phyloP scores from a whole-genome alignment of 2,113 vertebrate genomes.

The Cynocephalus volans region DNA sequence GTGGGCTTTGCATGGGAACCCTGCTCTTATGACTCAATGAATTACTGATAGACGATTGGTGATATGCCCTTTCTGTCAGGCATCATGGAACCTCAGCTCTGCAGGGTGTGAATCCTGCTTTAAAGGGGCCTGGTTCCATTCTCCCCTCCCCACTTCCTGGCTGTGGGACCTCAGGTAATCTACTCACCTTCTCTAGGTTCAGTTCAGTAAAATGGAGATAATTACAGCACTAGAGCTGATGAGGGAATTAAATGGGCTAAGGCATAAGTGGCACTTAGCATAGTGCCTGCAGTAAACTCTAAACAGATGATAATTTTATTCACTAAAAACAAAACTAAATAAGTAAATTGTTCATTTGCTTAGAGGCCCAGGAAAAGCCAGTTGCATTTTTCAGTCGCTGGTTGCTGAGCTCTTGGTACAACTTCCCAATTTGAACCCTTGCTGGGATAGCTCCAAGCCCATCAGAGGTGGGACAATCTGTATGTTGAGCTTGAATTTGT shows the following conservation, averaged over 20 bases:
- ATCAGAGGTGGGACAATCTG: not conserved
- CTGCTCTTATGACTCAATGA: not conserved
- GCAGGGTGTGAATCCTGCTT: not conserved
- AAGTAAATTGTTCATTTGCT: not conserved
- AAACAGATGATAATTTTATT: not conserved
- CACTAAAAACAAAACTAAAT: not conserved
- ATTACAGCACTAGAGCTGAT: fast-evolving
- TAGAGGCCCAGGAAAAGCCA: not conserved
- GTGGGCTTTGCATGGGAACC: not conserved
- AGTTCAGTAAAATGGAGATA: not conserved
- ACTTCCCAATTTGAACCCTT: not conserved
- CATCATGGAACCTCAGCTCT: not conserved
- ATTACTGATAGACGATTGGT: too few species aligned
- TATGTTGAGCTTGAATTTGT: not conserved
- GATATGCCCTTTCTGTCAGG: not conserved
- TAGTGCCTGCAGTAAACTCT: not conserved
- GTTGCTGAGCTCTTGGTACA: not conserved
- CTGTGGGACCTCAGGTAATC: not conserved
- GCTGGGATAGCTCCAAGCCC: not conserved
- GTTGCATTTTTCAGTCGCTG: not conserved
- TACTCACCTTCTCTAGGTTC: not conserved
- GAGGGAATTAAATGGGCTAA: not conserved
- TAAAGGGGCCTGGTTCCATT: not conserved
- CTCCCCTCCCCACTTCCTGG: fast-evolving
- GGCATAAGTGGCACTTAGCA: not conserved